Base-by-base conservation (phyloP, 2,888 invertebrate genomes). In the Hyposoter didymator region DNA sequence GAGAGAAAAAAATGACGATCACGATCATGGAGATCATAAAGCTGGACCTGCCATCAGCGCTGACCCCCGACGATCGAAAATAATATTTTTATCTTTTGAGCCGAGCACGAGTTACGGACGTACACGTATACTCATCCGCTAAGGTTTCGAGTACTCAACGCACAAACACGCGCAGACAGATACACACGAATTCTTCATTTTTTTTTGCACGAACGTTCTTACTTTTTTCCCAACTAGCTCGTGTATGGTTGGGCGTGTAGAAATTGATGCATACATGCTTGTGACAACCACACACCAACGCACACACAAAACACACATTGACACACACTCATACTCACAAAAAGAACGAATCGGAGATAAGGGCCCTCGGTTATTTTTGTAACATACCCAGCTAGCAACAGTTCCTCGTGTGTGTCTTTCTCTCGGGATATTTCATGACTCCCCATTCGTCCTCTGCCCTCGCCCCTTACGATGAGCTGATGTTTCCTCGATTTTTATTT, bases 381-480 rank as follows among this genome's bases (percentile, higher is more conserved):
- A 92, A 88, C 88, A 78, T 82, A 90, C 89, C 59, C 87, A 90
- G 91, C 89, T 91, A 91, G 92, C 92, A 91, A 92, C 92, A 91
- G 91, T 89, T 88, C 84, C 89, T 88, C 83, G 83, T 78, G 86
- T 90, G 87, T 88, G 72, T 78, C 66, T 76, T 80, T 76, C 62
- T 76, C 72, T 14, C 47, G 79, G 82, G 35, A 85, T 39, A 59
- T 75, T 78, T 62, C 67, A 64, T 55, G 72, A 32, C 70, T 80
- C 76, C 83, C 76, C 74, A 67, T 85, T 82, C 59, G 80, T 84
- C 87, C 52, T 14, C 69, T 22, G n/a, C 8, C 69, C 35, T 67
- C 64, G 32, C 8, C 22, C 17, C 22, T 12, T 28, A 22, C 66
- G 17, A 52, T 19, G 10, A 19, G 47, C 14, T 19, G 47, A 64